Evolutionary conservation across 2,888 invertebrate species (phyloP).

Genomic region (Megamerina dolium): DNA sequence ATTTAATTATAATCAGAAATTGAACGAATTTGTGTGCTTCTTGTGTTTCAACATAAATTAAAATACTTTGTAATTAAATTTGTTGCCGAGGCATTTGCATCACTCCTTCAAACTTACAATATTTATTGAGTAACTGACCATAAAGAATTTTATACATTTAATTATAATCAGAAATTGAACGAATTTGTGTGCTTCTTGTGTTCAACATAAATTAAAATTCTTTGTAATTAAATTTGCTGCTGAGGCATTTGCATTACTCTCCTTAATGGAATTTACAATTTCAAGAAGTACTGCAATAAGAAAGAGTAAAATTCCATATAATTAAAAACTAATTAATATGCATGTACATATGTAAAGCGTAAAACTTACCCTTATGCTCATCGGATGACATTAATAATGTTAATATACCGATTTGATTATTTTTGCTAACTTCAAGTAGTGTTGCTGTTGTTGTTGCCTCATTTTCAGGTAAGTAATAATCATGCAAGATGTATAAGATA

Average conservation of each 20-base stretch:
- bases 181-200: too few species aligned
- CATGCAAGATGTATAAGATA: conserved; percentile 34
- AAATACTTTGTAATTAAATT: conserved; percentile 28
- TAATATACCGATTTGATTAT: conserved; percentile 39
- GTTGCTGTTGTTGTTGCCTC: conserved; percentile 31
- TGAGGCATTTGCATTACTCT: conserved; percentile 19
- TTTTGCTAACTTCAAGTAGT: conserved; percentile 40
- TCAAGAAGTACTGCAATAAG: conserved; percentile 27
- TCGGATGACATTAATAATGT: conserved; percentile 39
- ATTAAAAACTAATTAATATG: conserved; percentile 2
- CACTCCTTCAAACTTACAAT: too few species aligned
- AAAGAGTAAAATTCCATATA: not conserved
- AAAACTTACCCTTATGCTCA: conserved; percentile 36
- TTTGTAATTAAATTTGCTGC: conserved; percentile 25
- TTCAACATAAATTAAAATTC: conserved; percentile 28
- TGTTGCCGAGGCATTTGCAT: conserved; percentile 20
- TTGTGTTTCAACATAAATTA: too few species aligned
- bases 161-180: too few species aligned
- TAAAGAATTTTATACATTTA: too few species aligned
- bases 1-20: too few species aligned
- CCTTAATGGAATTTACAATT: conserved; percentile 30
- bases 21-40: too few species aligned
- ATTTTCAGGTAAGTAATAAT: conserved; percentile 36
- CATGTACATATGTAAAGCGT: not conserved
- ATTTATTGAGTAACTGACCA: too few species aligned